Evolutionary conservation across 2,113 vertebrate genomes (phyloP), one percentile per base, ranked within the genome.

Genomic region (Paracanthobrama guichenoti): DNA sequence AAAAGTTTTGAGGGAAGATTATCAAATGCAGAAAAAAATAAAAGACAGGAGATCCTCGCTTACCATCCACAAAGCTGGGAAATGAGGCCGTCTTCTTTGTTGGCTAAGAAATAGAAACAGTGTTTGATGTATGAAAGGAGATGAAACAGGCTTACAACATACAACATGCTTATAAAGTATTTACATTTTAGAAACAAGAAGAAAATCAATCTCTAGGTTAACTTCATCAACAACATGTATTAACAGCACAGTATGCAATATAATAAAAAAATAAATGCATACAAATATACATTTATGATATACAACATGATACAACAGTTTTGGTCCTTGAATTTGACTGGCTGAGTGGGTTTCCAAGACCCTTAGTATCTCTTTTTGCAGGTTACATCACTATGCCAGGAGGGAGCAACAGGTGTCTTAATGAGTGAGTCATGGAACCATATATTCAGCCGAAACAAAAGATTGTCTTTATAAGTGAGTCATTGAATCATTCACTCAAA

Each of bases 41-140:
- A 31, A 39, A 48, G 62, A 73, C 12, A 80, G 16, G 66, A 84
- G 82, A 44, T n/a, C 67, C 11, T 74, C 81, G 93, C 97, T 97
- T 93, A 99, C 98, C 98, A 89, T 99, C 98, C 75, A 99, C 97
- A 92, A 99, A 99, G 92, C 97, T 98, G 87, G 97, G 98, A 90
- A 98, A 99, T 1, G 98, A 95, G 20, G 97, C 94, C 74, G 94
- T 95, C 91, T 98, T 99, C 95, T 98, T 99, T 60, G 96, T 95
- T 92, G 96, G 95, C 96, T 94, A 86, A 28, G 91, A 93, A 91
- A 94, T 66, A 93, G 53, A 85, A 72, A 86, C 16, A 64, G 3
- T 64, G 77, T 79, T 80, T 7, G 69, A 82, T 46, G 67, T 24
- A 78, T 71, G 13, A 79, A 55, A 48, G 20, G 4, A 31, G 69